Evolutionary conservation across 2,113 vertebrate species (phyloP).

Genomic region (Sinocyclocheilus maitianheensis): DNA sequence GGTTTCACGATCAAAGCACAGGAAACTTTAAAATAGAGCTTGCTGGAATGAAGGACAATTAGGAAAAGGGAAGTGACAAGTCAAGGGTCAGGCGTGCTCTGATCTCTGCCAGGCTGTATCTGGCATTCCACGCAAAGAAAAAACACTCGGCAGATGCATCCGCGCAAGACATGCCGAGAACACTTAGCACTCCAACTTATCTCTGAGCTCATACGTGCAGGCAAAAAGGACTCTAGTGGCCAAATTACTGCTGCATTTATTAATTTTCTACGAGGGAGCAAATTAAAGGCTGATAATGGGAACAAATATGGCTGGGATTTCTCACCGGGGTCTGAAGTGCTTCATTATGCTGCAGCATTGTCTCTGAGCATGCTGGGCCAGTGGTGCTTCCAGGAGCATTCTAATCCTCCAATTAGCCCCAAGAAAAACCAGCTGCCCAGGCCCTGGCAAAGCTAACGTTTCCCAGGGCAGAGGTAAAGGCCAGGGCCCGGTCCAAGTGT

Average conservation of each 20-base stretch:
- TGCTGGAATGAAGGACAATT: slow-evolving; percentile 36
- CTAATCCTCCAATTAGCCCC: slow-evolving; percentile 46
- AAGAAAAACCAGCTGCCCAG: slow-evolving; percentile 28
- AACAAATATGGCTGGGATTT: slow-evolving; percentile 70
- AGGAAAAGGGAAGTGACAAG: slow-evolving; percentile 23
- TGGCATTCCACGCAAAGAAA: slow-evolving; percentile 14
- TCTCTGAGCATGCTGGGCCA: slow-evolving; percentile 35
- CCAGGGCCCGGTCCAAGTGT: slow-evolving; percentile 16
- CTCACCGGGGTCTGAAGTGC: slow-evolving; percentile 63
- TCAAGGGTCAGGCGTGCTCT: slow-evolving; percentile 38
- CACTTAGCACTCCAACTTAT: slow-evolving; percentile 13
- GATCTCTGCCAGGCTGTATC: slow-evolving; percentile 43
- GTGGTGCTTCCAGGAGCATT: slow-evolving; percentile 16
- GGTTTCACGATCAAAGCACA: slow-evolving; percentile 46
- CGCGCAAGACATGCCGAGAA: background rate
- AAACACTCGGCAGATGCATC: background rate
- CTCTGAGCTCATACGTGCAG: slow-evolving; percentile 24
- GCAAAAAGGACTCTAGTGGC: slow-evolving; percentile 66
- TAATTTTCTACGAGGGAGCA: slow-evolving; percentile 68
- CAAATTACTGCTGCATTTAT: slow-evolving; percentile 77
- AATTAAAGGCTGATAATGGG: slow-evolving; percentile 75
- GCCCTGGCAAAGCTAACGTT: slow-evolving; percentile 8
- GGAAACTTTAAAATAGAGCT: slow-evolving; percentile 50
- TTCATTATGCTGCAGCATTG: slow-evolving; percentile 65
- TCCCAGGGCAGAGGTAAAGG: background rate